These are phyloP conservation scores for Syngnathus scovelli DNA, from an alignment of 2,113 vertebrate genomes.

Conservation along the genomic window DNA sequence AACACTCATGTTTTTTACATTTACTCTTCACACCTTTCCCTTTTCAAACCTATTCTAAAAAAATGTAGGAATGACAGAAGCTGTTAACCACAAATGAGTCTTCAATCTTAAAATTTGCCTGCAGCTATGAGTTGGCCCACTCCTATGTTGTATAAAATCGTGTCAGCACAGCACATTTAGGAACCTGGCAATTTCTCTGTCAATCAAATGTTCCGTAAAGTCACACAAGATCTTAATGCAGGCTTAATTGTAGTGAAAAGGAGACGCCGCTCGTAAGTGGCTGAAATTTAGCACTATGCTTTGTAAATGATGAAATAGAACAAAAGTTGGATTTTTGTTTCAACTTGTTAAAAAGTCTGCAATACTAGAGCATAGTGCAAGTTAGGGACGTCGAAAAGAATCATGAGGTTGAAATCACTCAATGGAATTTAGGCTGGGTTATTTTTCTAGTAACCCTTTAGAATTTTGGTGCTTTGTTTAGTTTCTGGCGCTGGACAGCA, in stretches of 20 bases:
- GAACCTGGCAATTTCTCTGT: neutral
- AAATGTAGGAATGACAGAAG: neutral
- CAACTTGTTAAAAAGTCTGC: neutral
- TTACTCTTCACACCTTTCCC: too few species aligned
- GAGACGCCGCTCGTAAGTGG: neutral
- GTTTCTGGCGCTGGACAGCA: neutral
- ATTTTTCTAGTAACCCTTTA: neutral
- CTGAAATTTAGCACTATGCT: neutral
- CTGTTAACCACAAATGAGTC: neutral
- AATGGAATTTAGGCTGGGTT: neutral
- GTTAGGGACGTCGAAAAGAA: neutral
- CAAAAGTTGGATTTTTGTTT: neutral
- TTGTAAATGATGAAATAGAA: neutral
- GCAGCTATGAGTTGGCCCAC: neutral
- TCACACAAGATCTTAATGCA: neutral
- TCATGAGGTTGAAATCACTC: neutral
- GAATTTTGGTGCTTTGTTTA: neutral
- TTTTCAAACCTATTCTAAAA: neutral
- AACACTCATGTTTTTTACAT: too few species aligned
- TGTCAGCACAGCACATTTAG: neutral
- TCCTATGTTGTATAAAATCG: neutral
- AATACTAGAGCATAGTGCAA: neutral
- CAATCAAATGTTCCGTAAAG: neutral
- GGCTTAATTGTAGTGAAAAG: neutral
- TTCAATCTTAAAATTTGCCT: neutral